phyloP scores from a whole-genome alignment of 1,140 invertebrate genomes.

The Spodoptera litura region DNA sequence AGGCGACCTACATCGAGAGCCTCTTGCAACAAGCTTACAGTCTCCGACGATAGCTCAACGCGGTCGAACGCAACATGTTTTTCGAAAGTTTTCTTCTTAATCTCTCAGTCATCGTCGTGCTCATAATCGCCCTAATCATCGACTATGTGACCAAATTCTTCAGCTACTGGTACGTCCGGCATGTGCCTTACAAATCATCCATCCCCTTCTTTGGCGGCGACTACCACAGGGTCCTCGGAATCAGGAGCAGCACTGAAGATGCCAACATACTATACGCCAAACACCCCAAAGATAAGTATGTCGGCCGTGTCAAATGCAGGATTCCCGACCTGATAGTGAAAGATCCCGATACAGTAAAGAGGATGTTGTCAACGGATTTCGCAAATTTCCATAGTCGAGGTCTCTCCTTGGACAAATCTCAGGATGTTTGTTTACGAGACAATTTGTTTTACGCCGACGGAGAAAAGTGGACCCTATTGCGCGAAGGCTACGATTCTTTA shows the following conservation, averaged over 20 bases:
- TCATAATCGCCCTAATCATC: conserved; percentile 73
- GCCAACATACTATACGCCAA: conserved; percentile 68
- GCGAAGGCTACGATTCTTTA: conserved; percentile 69
- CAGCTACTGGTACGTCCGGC: conserved; percentile 81
- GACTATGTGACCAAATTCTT: conserved; percentile 83
- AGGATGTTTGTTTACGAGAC: conserved; percentile 84
- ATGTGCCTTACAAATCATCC: conserved; percentile 72
- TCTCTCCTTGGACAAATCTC: conserved; percentile 80
- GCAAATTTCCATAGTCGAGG: conserved; percentile 84
- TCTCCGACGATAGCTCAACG: conserved; percentile 59
- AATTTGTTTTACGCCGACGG: conserved; percentile 83
- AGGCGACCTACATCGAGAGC: conserved; percentile 71
- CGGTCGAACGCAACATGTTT: conserved; percentile 77
- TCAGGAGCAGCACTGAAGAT: conserved; percentile 71
- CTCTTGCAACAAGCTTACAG: conserved; percentile 60
- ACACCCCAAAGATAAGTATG: conserved; percentile 71
- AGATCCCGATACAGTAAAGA: conserved; percentile 86
- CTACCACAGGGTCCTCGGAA: conserved; percentile 71
- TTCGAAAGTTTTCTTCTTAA: conserved; percentile 82
- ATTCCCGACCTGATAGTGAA: conserved; percentile 86
- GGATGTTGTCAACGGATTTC: conserved; percentile 87
- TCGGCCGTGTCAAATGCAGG: conserved; percentile 83
- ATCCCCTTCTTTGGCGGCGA: conserved; percentile 81
- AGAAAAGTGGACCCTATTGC: conserved; percentile 79
- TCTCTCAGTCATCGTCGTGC: conserved; percentile 61